phyloP scores from a whole-genome alignment of 1,140 invertebrate species.

The Tetramorium parvispinum region DNA sequence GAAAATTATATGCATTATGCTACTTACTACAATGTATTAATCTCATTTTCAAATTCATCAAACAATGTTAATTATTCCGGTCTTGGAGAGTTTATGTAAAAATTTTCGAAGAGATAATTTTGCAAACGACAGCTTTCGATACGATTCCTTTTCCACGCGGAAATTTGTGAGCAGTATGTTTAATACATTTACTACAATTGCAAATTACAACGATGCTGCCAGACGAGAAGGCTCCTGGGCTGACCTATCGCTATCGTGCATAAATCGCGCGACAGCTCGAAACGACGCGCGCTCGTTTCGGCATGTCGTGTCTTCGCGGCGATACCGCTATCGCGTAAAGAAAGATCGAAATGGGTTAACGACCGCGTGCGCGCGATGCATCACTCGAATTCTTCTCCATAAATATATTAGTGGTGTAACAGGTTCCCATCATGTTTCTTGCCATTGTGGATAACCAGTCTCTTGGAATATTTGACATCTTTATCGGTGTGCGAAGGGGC shows the following conservation, averaged over 20 bases:
- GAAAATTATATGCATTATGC: background rate
- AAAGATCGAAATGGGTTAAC: conserved; percentile 60
- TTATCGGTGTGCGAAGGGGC: conserved; percentile 7
- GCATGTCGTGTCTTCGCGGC: background rate
- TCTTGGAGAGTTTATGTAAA: background rate
- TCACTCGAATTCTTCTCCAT: conserved; percentile 25
- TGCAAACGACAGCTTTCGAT: background rate
- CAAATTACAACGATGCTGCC: background rate
- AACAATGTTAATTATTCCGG: background rate
- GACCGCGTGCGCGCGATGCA: conserved; percentile 36
- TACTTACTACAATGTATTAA: too few species aligned
- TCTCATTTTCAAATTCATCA: background rate
- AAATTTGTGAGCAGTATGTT: background rate
- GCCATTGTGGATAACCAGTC: conserved; percentile 51
- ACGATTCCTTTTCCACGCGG: background rate
- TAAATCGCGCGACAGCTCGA: conserved; percentile 11
- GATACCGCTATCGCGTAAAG: conserved; percentile 44
- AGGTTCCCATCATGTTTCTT: conserved; percentile 29
- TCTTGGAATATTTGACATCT: conserved; percentile 48
- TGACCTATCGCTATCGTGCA: background rate
- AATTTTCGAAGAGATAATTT: background rate
- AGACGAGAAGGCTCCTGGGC: background rate
- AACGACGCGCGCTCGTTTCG: background rate
- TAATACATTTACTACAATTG: background rate
- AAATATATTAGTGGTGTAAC: conserved; percentile 43